Conservation (phyloP, 2,888 invertebrate genomes). For the Halictus quadricinctus region DNA sequence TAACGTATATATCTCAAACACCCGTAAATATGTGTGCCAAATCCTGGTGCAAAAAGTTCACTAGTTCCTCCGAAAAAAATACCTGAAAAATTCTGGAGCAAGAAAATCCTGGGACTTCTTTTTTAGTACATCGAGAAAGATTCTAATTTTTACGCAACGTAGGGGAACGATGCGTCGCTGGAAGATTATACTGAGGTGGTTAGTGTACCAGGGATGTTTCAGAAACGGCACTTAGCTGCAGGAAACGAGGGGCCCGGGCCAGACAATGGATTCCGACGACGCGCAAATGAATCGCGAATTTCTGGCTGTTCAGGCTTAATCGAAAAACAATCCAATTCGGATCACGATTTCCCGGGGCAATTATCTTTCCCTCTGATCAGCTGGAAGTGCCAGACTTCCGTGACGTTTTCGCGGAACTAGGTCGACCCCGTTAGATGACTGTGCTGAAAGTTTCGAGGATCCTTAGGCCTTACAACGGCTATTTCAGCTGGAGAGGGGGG, state of each 20-base stretch:
- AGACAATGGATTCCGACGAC: not conserved
- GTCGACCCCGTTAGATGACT: constrained; percentile 41
- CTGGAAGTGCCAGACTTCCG: constrained; percentile 31
- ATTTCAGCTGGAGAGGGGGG: constrained; percentile 1
- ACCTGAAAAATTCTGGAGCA: too few relatives aligned
- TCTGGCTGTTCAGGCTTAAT: constrained; percentile 9
- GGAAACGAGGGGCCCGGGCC: not conserved
- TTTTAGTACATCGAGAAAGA: too few relatives aligned
- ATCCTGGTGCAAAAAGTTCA: too few relatives aligned
- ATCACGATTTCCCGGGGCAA: constrained; percentile 37
- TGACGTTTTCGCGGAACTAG: constrained; percentile 39
- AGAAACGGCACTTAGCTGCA: not conserved
- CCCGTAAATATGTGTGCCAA: too few relatives aligned
- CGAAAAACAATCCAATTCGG: constrained; percentile 26
- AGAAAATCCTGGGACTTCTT: too few relatives aligned
- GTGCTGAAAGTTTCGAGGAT: constrained; percentile 50
- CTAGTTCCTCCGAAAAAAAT: too few relatives aligned
- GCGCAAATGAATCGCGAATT: constrained; percentile 7
- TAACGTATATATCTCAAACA: too few relatives aligned
- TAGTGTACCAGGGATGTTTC: not conserved
- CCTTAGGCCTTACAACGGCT: constrained; percentile 30
- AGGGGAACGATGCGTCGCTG: not conserved
- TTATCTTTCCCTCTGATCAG: constrained; percentile 45
- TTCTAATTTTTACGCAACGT: not conserved
- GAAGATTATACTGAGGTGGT: not conserved